These are phyloP conservation scores for Protonibea diacanthus DNA, from an alignment of 2,797 vertebrate species.

Conservation along the genomic window DNA sequence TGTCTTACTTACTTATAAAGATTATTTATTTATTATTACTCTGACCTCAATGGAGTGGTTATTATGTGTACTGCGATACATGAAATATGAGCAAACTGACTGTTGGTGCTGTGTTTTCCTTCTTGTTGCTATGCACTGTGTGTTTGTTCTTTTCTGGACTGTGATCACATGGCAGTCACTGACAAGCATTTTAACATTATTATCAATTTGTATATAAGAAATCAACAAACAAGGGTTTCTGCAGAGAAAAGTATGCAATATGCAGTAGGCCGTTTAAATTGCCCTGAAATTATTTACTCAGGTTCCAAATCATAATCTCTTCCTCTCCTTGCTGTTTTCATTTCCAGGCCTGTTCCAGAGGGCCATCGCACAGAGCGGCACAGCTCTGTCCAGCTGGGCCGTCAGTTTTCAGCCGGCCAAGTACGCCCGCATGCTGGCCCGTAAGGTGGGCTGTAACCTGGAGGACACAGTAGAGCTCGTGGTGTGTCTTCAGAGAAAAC, in stretches of 20 bases:
- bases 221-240: no score
- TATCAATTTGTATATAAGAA: background rate
- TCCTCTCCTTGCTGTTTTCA: background rate
- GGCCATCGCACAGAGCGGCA: constrained; percentile 98
- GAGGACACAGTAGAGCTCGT: constrained; percentile 97
- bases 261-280: no score
- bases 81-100: no score
- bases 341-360: constrained; percentile 95
- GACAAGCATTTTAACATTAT: no score
- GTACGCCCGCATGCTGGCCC: constrained; percentile 96
- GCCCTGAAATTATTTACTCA: background rate
- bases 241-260: background rate
- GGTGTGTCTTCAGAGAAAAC: constrained; percentile 96
- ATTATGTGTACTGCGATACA: no score
- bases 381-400: constrained; percentile 98
- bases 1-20: no score
- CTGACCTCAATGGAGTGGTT: no score
- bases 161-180: no score
- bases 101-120: no score
- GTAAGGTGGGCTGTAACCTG: constrained; percentile 98
- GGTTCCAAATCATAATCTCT: background rate
- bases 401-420: constrained; percentile 99
- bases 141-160: no score
- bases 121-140: no score
- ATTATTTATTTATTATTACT: no score